These are phyloP conservation scores for Hypolimnas misippus DNA, from an alignment of 2,888 invertebrate species.

Conservation along the genomic window DNA sequence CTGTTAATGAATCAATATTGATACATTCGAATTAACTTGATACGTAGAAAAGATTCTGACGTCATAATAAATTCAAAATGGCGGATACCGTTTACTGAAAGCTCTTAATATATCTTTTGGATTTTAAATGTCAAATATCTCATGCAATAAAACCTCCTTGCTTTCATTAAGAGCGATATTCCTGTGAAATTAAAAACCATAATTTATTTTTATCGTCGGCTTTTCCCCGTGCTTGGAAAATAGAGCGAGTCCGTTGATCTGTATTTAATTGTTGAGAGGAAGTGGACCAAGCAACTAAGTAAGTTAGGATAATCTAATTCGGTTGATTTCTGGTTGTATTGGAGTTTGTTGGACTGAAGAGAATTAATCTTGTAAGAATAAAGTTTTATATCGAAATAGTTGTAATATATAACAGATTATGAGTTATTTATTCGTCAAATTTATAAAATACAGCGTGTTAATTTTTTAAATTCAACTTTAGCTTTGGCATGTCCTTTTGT, in stretches of 20 bases:
- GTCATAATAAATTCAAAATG: too few relatives aligned
- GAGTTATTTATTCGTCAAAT: too few relatives aligned
- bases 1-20: too few relatives aligned
- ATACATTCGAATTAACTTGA: too few relatives aligned
- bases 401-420: too few relatives aligned
- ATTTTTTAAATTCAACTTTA: too few relatives aligned
- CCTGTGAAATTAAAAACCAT: constrained; percentile 73
- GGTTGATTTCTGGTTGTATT: constrained; percentile 46
- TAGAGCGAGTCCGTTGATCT: constrained; percentile 60
- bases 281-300: constrained; percentile 48
- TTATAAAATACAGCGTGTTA: too few relatives aligned
- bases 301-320: constrained; percentile 58
- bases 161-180: constrained; percentile 47
- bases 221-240: constrained; percentile 54
- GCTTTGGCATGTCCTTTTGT: too few relatives aligned
- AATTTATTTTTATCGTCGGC: constrained; percentile 73
- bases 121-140: neutral
- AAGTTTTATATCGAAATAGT: too few relatives aligned
- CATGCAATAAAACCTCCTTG: constrained; percentile 32
- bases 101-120: neutral
- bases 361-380: neutral
- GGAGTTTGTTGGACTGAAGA: neutral
- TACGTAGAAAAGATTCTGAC: too few relatives aligned
- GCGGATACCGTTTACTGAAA: too few relatives aligned
- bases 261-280: constrained; percentile 66